These are phyloP conservation scores for Drosophila differens DNA, from an alignment of 2,888 invertebrate genomes.

Conservation along the genomic window DNA sequence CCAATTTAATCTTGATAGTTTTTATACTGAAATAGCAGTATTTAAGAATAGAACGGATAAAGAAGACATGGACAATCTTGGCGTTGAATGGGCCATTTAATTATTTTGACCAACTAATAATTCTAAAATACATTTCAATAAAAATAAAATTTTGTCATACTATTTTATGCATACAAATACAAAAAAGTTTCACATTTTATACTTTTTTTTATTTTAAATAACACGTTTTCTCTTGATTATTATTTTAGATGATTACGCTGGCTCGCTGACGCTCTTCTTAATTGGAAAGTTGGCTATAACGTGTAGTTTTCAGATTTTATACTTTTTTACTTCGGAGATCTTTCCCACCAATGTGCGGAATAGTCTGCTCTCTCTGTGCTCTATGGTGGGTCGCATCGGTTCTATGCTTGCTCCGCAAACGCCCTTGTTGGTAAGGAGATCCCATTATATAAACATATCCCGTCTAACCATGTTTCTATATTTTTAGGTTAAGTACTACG, in stretches of 20 bases:
- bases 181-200: background rate
- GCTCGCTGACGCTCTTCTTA: constrained; percentile 87
- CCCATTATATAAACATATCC: rapidly evolving
- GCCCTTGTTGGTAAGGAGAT: constrained; percentile 86
- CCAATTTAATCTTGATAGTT: background rate
- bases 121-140: background rate
- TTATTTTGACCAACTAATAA: background rate
- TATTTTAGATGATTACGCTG: constrained; percentile 84
- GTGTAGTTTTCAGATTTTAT: constrained; percentile 89
- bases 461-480: background rate
- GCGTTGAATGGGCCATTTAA: background rate
- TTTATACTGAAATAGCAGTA: background rate
- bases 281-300: constrained; percentile 89
- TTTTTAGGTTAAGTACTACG: constrained; percentile 83
- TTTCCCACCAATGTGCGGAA: constrained; percentile 90
- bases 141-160: background rate
- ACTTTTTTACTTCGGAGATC: constrained; percentile 90
- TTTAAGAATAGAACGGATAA: background rate
- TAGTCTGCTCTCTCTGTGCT: constrained; percentile 89
- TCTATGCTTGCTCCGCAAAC: constrained; percentile 90
- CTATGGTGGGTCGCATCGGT: constrained; percentile 89
- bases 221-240: background rate
- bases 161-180: background rate
- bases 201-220: background rate
- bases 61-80: background rate